These are phyloP conservation scores for Rapana venosa DNA, from an alignment of 2,888 invertebrate genomes.

Conservation along the genomic window DNA sequence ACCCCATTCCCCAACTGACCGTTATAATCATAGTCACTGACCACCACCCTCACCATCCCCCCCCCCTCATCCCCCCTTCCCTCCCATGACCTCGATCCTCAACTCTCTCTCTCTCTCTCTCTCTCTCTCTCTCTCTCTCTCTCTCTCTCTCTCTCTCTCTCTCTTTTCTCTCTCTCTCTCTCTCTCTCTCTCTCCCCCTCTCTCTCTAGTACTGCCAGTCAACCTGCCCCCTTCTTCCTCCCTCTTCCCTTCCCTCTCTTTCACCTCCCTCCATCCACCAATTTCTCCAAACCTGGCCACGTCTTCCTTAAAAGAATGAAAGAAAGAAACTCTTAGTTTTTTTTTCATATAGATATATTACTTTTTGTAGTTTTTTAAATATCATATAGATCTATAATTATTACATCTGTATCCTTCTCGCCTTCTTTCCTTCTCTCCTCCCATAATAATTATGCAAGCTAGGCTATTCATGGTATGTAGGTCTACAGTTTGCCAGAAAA, in stretches of 20 bases:
- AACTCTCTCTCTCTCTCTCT: slow-evolving; percentile 27
- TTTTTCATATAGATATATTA: too few species aligned
- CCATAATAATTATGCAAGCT: background rate
- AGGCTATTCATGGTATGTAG: too few species aligned
- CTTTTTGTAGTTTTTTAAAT: too few species aligned
- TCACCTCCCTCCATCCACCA: background rate
- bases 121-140: slow-evolving; percentile 6
- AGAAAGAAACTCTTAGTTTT: too few species aligned
- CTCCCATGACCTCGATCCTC: background rate
- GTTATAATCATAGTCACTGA: background rate
- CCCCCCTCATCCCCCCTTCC: background rate
- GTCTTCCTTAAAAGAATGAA: too few species aligned
- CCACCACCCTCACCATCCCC: background rate
- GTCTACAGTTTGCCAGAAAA: too few species aligned
- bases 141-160: slow-evolving; percentile 25
- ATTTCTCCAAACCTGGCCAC: too few species aligned
- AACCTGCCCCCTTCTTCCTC: background rate
- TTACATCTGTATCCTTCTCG: background rate
- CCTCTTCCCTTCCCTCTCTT: background rate
- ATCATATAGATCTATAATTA: too few species aligned
- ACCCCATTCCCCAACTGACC: background rate
- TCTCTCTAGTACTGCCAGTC: background rate
- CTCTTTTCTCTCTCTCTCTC: slow-evolving; percentile 21
- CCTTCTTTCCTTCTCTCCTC: background rate
- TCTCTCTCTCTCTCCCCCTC: slow-evolving; percentile 15